A percentile compares a stretch with the other conserved stretches of the same genome.
phyloP scores from a whole-genome alignment of 2,888 invertebrate species.

The Napeogenes sylphis region DNA sequence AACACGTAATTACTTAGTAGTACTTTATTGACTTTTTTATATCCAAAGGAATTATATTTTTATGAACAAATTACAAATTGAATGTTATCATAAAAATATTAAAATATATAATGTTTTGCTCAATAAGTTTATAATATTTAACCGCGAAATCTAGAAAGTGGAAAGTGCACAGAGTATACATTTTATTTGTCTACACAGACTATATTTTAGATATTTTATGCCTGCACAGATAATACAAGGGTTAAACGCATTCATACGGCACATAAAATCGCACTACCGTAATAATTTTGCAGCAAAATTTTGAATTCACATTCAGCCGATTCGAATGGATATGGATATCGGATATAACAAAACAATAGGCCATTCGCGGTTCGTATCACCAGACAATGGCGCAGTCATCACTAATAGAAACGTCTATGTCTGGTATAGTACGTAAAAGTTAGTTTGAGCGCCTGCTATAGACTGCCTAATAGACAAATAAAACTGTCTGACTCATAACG shows the following conservation, averaged over 20 bases:
- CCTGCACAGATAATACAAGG: neutral
- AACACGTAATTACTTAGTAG: constrained; percentile 19
- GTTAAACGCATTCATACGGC: constrained; percentile 2
- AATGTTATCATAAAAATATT: too few relatives aligned
- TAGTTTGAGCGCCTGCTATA: neutral
- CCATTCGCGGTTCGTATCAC: constrained; percentile 37
- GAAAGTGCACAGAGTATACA: neutral
- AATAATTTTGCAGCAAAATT: constrained; percentile 8
- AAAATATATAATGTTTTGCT: too few relatives aligned
- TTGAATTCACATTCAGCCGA: constrained; percentile 17
- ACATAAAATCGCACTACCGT: constrained; percentile 2
- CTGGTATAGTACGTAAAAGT: neutral
- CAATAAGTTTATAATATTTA: neutral
- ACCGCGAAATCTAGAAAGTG: constrained; percentile 1
- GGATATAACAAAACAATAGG: constrained; percentile 36
- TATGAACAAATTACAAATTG: too few relatives aligned
- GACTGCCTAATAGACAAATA: neutral
- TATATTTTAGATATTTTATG: neutral
- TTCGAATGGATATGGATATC: constrained; percentile 28
- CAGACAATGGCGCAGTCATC: constrained; percentile 30
- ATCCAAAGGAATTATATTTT: too few relatives aligned
- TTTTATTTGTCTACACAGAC: neutral
- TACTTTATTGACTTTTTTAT: constrained; percentile 16
- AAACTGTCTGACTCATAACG: too few relatives aligned
- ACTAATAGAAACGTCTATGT: constrained; percentile 33